Percentiles rank a stretch among this genome's conserved stretches.
Conservation (phyloP, 2,797 vertebrate species). For the Spinus olivaceus region DNA sequence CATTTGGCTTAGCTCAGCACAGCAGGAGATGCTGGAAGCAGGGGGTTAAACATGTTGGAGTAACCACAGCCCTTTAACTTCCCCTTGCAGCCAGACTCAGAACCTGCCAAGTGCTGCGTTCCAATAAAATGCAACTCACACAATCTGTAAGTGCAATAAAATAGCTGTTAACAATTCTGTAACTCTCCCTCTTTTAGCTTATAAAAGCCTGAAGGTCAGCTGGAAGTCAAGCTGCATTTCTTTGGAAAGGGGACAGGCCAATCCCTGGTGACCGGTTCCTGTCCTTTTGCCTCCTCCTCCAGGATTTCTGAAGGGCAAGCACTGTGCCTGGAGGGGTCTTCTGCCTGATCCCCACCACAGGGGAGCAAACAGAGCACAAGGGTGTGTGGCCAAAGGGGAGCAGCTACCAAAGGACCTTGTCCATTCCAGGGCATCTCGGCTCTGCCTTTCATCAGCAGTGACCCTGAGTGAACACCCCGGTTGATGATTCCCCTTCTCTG, state of each 20-base stretch:
- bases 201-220: constrained; percentile 61
- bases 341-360: not conserved
- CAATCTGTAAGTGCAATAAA: constrained; percentile 57
- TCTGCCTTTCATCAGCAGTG: not conserved
- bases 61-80: constrained; percentile 15
- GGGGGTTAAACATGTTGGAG: constrained; percentile 35
- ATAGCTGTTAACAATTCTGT: constrained; percentile 69
- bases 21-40: constrained; percentile 26
- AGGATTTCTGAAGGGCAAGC: not conserved
- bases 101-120: constrained; percentile 40
- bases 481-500: not conserved
- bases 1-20: not conserved
- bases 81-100: constrained; percentile 23
- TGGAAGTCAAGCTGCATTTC: constrained; percentile 55
- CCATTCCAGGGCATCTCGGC: not conserved
- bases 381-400: not conserved
- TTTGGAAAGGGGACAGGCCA: not conserved
- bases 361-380: not conserved
- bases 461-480: not conserved
- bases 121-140: constrained; percentile 49
- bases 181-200: constrained; percentile 43
- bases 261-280: not conserved
- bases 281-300: not conserved
- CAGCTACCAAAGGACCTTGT: not conserved
- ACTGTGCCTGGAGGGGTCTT: not conserved